Percentiles rank a stretch among this genome's conserved stretches.
phyloP scores from a whole-genome alignment of 2,888 invertebrate genomes.

The Flexamia atlantica region DNA sequence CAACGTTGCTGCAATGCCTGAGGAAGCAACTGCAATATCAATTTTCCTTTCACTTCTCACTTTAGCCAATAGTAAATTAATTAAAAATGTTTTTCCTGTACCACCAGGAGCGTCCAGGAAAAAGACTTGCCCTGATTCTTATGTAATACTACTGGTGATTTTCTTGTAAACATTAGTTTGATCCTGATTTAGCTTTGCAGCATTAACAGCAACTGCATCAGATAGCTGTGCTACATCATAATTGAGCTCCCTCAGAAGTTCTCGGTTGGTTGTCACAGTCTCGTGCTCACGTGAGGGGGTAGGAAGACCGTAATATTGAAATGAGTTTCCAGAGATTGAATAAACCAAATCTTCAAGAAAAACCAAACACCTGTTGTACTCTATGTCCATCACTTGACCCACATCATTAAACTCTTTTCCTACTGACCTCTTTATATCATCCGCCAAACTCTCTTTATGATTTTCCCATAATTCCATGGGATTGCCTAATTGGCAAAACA shows the following conservation, averaged over 20 bases:
- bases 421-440: too few relatives aligned
- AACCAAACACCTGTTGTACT: too few relatives aligned
- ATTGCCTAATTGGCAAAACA: too few relatives aligned
- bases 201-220: background rate
- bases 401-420: too few relatives aligned
- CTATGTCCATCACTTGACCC: too few relatives aligned
- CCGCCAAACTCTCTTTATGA: background rate
- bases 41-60: conserved; percentile 23
- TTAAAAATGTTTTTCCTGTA: conserved; percentile 54
- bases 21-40: conserved; percentile 46
- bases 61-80: conserved; percentile 26
- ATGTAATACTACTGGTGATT: background rate
- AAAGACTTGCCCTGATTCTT: conserved; percentile 34
- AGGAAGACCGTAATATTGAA: conserved; percentile 65
- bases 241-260: conserved; percentile 18
- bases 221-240: conserved; percentile 1
- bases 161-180: background rate
- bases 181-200: conserved; percentile 12
- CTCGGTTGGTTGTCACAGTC: too few relatives aligned
- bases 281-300: too few relatives aligned
- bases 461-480: too few relatives aligned
- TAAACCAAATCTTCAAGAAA: too few relatives aligned
- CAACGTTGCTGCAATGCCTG: conserved; percentile 29
- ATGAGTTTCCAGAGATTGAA: background rate
- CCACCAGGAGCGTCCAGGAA: conserved; percentile 50